phyloP scores from a whole-genome alignment of 2,113 vertebrate species.

The Catharus minimus region DNA sequence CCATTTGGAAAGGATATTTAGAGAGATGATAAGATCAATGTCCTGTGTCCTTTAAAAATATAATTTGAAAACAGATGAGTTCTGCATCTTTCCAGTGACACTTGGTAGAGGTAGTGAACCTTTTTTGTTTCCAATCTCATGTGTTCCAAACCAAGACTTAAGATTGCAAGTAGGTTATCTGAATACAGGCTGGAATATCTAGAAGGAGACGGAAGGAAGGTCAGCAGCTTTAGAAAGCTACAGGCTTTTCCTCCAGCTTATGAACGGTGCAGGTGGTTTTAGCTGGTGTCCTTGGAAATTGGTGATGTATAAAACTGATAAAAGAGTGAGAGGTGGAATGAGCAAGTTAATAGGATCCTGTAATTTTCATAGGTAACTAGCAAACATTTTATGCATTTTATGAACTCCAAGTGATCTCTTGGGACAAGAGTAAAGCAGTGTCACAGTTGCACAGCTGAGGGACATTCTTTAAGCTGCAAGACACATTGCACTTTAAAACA shows the following conservation, averaged over 20 bases:
- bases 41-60: background rate
- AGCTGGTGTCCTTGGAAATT: background rate
- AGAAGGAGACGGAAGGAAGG: background rate
- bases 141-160: background rate
- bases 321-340: background rate
- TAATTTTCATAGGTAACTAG: background rate
- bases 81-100: background rate
- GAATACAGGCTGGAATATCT: background rate
- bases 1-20: background rate
- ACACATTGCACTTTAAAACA: background rate
- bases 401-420: background rate
- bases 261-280: background rate
- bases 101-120: background rate
- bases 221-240: background rate
- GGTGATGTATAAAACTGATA: background rate
- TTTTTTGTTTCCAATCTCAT: background rate
- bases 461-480: background rate
- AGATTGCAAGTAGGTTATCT: background rate
- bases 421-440: background rate
- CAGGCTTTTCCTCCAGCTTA: background rate
- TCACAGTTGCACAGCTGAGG: background rate
- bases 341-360: background rate
- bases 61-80: background rate
- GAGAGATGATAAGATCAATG: background rate
- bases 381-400: background rate